phyloP scores from a whole-genome alignment of 1,140 invertebrate species.

The Apis laboriosa region DNA sequence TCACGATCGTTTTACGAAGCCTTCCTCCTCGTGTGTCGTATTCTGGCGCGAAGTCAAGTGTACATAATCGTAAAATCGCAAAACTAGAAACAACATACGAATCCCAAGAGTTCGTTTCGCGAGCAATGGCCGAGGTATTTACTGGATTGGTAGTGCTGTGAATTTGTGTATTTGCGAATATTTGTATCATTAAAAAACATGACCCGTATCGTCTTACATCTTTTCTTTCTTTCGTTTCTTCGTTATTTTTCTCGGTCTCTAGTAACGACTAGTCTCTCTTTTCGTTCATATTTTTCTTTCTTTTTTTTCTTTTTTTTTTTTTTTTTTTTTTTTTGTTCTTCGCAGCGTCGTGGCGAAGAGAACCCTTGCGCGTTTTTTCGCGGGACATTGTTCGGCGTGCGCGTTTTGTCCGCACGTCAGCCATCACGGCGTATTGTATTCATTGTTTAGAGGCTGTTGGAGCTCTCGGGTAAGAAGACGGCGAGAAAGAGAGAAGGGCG shows the following conservation, averaged over 20 bases:
- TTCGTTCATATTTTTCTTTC: not conserved
- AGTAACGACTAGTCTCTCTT: slow-evolving; percentile 19
- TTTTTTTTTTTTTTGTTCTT: not conserved
- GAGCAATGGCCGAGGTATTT: not conserved
- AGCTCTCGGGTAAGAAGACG: slow-evolving; percentile 19
- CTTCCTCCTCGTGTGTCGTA: slow-evolving; percentile 12
- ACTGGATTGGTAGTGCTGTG: not conserved
- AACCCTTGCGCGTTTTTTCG: slow-evolving; percentile 47
- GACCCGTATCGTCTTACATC: not conserved
- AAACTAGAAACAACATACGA: not conserved
- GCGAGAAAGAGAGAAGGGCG: slow-evolving; percentile 34
- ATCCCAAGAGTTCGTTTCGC: not conserved
- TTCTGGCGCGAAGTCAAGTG: slow-evolving; percentile 15
- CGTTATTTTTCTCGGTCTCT: slow-evolving; percentile 14
- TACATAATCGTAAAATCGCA: slow-evolving; percentile 24
- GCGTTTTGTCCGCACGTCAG: slow-evolving; percentile 59
- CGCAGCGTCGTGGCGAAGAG: slow-evolving; percentile 5
- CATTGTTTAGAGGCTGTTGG: slow-evolving; percentile 60
- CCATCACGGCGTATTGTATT: slow-evolving; percentile 58
- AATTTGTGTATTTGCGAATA: not conserved
- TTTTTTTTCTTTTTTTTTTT: not conserved
- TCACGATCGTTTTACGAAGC: slow-evolving; percentile 1
- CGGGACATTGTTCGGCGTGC: slow-evolving; percentile 57
- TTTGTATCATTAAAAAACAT: slow-evolving; percentile 2
- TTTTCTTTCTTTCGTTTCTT: not conserved